Evolutionary conservation across 2,113 vertebrate genomes (phyloP), one percentile per base, ranked within the genome.

Genomic region (Puffinus mauretanicus): DNA sequence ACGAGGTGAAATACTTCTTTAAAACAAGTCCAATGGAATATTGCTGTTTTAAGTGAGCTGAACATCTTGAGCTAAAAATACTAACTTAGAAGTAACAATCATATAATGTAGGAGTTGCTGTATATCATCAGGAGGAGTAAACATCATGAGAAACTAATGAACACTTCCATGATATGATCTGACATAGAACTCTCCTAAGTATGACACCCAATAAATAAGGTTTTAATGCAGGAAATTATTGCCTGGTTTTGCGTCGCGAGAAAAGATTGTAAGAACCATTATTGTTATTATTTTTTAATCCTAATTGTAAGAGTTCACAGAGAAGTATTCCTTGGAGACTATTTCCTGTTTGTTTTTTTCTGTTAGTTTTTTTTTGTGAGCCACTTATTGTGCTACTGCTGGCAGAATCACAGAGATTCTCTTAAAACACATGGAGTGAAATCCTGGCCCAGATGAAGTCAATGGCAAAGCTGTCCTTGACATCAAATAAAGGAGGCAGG

Each of bases 141-240:
- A 93, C 84, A 65, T 87, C 18, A 46, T 91, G 75, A 87, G 64
- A 95, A 96, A 54, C 71, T 90, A 88, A 87, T 93, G 66, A 91
- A 62, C 62, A 87, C 38, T 94, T 93, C 36, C 38, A 25, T 1
- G 2, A 34, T 65, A 25, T 34, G 30, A 77, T 80, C 46, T 4
- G 29, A 89, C 19, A 16, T n/a, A 66, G 81, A 58, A 64, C 26
- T 79, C 30, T 84, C 3, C 36, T 67, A 69, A 57, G 9, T 85
- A 9, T 72, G 65, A 65, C 9, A 61, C 46, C 11, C 32, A 38
- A 51, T 82, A 93, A 94, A 66, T 62, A 82, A 54, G 13, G 4
- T 64, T 85, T 85, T 80, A 88, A 40, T 70, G 34, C 20, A 73
- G 46, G 42, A 82, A 78, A 70, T 70, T 76, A 27, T 81, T 87